Conservation (phyloP, 1,140 invertebrate genomes). For the Agrypnia vestita region DNA sequence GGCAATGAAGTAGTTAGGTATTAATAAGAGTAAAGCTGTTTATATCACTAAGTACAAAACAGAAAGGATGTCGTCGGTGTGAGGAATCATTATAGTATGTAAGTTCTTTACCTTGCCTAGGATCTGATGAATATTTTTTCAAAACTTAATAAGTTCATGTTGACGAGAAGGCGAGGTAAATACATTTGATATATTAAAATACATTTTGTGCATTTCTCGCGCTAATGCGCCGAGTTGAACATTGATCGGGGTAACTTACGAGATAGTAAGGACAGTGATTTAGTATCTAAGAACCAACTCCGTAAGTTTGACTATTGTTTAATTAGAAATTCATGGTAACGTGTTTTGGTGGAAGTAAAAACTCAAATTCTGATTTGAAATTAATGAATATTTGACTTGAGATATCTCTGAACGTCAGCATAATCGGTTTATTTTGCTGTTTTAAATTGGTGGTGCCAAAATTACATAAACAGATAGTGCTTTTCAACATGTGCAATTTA, state of each 20-base stretch:
- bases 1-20: slow-evolving; percentile 52
- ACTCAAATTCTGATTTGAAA: background rate
- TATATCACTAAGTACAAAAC: slow-evolving; percentile 61
- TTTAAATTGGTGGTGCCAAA: slow-evolving; percentile 50
- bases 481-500: slow-evolving; percentile 53
- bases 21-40: slow-evolving; percentile 55
- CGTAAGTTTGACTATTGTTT: slow-evolving; percentile 41
- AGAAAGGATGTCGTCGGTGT: background rate
- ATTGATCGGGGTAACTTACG: slow-evolving; percentile 45
- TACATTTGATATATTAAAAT: background rate
- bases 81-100: slow-evolving; percentile 8
- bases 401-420: background rate
- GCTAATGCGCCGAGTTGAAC: background rate
- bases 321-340: slow-evolving; percentile 11
- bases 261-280: slow-evolving; percentile 56
- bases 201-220: background rate
- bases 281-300: slow-evolving; percentile 54
- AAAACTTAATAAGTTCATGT: slow-evolving; percentile 21
- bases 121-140: slow-evolving; percentile 39
- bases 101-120: slow-evolving; percentile 20
- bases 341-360: background rate
- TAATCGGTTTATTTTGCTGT: slow-evolving; percentile 29
- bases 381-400: background rate
- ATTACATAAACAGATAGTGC: slow-evolving; percentile 29
- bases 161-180: background rate